These are phyloP conservation scores for Notothenia rossii DNA, from an alignment of 2,113 vertebrate genomes.

Conservation along the genomic window DNA sequence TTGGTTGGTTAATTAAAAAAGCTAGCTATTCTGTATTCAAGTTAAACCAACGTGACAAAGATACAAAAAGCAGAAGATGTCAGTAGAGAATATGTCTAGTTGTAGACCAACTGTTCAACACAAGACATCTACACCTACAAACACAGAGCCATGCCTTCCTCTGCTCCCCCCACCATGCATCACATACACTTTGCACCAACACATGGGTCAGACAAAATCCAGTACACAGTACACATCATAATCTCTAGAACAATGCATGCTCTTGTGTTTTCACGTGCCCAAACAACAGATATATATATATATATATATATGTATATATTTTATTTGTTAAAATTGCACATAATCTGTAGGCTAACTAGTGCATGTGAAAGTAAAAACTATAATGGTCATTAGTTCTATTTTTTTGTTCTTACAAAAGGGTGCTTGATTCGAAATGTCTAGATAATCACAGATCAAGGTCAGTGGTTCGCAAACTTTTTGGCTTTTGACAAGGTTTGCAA, in stretches of 20 bases:
- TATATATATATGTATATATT: background rate
- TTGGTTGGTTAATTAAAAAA: constrained; percentile 34
- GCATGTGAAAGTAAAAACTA: constrained; percentile 30
- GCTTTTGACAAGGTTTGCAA: background rate
- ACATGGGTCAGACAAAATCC: constrained; percentile 79
- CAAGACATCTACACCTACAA: constrained; percentile 69
- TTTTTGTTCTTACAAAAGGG: constrained; percentile 6
- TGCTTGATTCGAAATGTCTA: constrained; percentile 33
- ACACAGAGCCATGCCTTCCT: constrained; percentile 68
- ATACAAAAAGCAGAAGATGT: constrained; percentile 57
- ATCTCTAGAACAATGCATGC: constrained; percentile 83
- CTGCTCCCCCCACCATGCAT: constrained; percentile 76
- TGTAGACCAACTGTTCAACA: constrained; percentile 66
- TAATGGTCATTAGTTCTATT: background rate
- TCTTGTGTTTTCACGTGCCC: constrained; percentile 75
- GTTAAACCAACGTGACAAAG: constrained; percentile 39
- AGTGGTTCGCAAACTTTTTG: constrained; percentile 42
- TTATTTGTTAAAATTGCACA: constrained; percentile 73
- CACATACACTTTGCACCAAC: constrained; percentile 77
- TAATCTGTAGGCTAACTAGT: constrained; percentile 54
- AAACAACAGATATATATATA: constrained; percentile 42
- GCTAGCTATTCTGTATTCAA: constrained; percentile 41
- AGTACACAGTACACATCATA: constrained; percentile 71
- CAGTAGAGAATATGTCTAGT: constrained; percentile 50
- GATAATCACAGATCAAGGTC: constrained; percentile 25